phyloP scores from a whole-genome alignment of 2,888 invertebrate species.

The Cordilura impudica region DNA sequence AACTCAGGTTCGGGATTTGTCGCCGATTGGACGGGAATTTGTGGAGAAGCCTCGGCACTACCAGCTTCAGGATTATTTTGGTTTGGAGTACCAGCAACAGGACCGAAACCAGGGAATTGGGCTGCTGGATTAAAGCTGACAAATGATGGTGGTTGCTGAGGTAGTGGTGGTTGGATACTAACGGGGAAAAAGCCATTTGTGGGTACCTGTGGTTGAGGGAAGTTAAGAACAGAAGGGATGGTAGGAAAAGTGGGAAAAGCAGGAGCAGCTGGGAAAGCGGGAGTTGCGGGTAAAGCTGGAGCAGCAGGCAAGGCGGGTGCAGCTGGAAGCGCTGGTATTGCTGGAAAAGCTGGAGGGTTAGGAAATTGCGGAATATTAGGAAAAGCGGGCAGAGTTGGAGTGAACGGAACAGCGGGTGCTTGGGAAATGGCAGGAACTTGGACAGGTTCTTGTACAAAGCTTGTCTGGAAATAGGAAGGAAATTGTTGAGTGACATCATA shows the following conservation, averaged over 20 bases:
- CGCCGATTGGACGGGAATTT: conserved; percentile 68
- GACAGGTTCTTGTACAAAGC: conserved; percentile 55
- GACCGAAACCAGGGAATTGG: conserved; percentile 70
- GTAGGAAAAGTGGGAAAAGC: conserved; percentile 63
- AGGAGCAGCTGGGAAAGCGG: conserved; percentile 65
- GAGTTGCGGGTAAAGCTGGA: conserved; percentile 59
- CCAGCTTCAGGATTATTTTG: conserved; percentile 68
- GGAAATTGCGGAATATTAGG: conserved; percentile 58
- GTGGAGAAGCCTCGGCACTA: conserved; percentile 73
- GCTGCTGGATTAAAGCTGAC: conserved; percentile 63
- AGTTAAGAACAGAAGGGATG: conserved; percentile 68
- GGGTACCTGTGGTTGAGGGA: conserved; percentile 64
- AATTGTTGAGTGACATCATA: conserved; percentile 52
- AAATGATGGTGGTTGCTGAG: conserved; percentile 71
- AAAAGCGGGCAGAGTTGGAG: conserved; percentile 63
- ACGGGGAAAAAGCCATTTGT: conserved; percentile 62
- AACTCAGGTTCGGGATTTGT: conserved; percentile 61
- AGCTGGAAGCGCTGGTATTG: conserved; percentile 58
- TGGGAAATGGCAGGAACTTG: conserved; percentile 63
- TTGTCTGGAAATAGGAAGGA: conserved; percentile 65
- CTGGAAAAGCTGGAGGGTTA: conserved; percentile 53
- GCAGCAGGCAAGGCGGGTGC: conserved; percentile 63
- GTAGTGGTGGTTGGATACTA: conserved; percentile 70
- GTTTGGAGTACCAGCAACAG: conserved; percentile 67
- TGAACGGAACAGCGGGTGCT: conserved; percentile 56